Evolutionary conservation across 2,888 invertebrate species (phyloP), one percentile per base, ranked within the genome.

Genomic region (Lomographa bimaculata): DNA sequence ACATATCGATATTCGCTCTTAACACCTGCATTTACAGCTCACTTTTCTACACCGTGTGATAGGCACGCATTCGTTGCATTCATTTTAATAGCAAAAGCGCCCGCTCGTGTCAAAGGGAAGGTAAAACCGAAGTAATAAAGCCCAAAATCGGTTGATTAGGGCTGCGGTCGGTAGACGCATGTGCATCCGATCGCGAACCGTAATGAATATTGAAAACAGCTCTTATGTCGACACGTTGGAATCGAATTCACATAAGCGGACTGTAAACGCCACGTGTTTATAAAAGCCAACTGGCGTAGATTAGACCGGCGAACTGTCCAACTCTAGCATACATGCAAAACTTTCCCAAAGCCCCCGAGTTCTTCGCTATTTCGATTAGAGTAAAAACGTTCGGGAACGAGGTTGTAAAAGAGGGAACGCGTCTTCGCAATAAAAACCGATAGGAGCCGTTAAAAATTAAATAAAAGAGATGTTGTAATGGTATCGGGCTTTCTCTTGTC

Each of bases 181-280:
- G 79, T 84, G 85, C 81, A 82, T 69, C 71, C 69, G 72, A 76
- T 79, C 72, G 75, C 67, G 50, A 58, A 53, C 57, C 61, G 64
- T 68, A 71, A 71, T 79, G 76, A 77, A 82, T 82, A 83, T 81
- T 82, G 80, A 86, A 87, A 86, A 82, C 52, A 68, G 64, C 71
- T 79, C 84, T 82, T 87, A 82, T 80, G 75, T 64, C 79, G 66
- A 78, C 38, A 45, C 70, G 53, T 47, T 81, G 63, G 60, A 80
- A 80, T 79, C 65, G 74, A 83, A 78, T 79, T 71, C 72, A 58
- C 76, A 47, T 67, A 70, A 73, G 50, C 71, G 55, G 46, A 55
- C 46, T 30, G 56, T 49, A 57, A 69, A 66, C 69, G 71, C 76
- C 85, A 84, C 84, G 83, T 87, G 87, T 85, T 84, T 80, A 77